Conservation (phyloP, 2,113 vertebrate genomes). For the Forbesichthys agassizii region DNA sequence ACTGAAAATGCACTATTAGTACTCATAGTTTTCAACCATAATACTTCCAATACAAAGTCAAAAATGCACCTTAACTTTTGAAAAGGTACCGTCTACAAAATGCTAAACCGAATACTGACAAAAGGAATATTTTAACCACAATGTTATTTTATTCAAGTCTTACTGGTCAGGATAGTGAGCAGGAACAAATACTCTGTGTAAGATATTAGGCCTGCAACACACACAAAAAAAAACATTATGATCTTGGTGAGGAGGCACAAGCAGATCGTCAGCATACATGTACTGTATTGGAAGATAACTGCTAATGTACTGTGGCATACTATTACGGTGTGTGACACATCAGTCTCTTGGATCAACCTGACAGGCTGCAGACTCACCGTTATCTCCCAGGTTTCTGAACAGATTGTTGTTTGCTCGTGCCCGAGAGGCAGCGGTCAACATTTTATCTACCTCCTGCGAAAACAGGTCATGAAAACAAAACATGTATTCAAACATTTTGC, state of each 20-base stretch:
- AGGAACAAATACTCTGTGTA: slow-evolving; percentile 97
- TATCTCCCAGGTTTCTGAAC: slow-evolving; percentile 91
- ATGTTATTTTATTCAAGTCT: slow-evolving; percentile 63
- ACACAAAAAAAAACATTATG: slow-evolving; percentile 2
- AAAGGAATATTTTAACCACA: background rate
- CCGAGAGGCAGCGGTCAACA: slow-evolving; percentile 75
- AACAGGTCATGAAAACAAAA: background rate
- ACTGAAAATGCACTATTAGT: no score
- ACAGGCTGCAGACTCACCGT: slow-evolving; percentile 75
- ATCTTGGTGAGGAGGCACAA: background rate
- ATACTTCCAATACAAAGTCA: no score
- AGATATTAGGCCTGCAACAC: slow-evolving; percentile 89
- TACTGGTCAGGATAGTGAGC: slow-evolving; percentile 95
- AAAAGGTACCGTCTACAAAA: no score
- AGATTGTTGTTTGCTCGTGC: slow-evolving; percentile 78
- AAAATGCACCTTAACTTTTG: no score
- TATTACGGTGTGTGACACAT: background rate
- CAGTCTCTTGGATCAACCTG: background rate
- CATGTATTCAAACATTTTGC: background rate
- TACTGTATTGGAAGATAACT: background rate
- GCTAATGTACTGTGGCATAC: background rate
- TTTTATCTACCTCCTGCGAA: slow-evolving; percentile 81
- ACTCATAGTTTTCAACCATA: no score
- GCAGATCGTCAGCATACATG: background rate
- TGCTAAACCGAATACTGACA: background rate